These are phyloP conservation scores for Melipona beecheii DNA, from an alignment of 2,888 invertebrate species.

Conservation along the genomic window DNA sequence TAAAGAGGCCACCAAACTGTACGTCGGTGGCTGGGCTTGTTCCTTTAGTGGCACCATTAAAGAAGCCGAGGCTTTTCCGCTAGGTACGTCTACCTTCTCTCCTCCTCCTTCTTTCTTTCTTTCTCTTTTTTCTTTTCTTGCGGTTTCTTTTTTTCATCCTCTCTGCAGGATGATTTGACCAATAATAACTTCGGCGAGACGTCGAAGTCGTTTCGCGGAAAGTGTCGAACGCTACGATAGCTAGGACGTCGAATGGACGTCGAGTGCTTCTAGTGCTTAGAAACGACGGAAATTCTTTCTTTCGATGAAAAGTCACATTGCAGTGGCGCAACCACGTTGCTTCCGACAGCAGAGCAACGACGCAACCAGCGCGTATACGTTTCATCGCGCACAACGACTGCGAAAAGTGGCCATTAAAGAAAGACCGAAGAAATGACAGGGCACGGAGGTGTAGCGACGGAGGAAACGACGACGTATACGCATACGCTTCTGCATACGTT, in stretches of 20 bases:
- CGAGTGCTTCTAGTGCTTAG: neutral
- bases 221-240: neutral
- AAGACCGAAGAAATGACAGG: slow-evolving; percentile 48
- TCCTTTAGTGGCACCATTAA: slow-evolving; percentile 71
- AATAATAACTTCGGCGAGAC: neutral
- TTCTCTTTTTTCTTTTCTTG: neutral
- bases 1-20: slow-evolving; percentile 58
- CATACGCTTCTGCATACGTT: neutral
- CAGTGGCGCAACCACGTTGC: neutral
- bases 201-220: neutral
- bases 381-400: slow-evolving; percentile 41
- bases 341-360: neutral
- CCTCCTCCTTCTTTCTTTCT: neutral
- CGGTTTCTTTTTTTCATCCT: neutral
- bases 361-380: slow-evolving; percentile 31
- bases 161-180: neutral
- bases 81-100: neutral
- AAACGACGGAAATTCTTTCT: neutral
- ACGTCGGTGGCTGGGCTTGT: slow-evolving; percentile 2
- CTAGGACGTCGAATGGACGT: neutral
- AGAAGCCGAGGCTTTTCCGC: slow-evolving; percentile 42
- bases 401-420: slow-evolving; percentile 72
- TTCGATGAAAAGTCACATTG: neutral
- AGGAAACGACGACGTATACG: slow-evolving; percentile 44
- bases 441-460: slow-evolving; percentile 15